These are phyloP conservation scores for Acanthurus leucopareius DNA, from an alignment of 2,797 vertebrate genomes.

Conservation along the genomic window DNA sequence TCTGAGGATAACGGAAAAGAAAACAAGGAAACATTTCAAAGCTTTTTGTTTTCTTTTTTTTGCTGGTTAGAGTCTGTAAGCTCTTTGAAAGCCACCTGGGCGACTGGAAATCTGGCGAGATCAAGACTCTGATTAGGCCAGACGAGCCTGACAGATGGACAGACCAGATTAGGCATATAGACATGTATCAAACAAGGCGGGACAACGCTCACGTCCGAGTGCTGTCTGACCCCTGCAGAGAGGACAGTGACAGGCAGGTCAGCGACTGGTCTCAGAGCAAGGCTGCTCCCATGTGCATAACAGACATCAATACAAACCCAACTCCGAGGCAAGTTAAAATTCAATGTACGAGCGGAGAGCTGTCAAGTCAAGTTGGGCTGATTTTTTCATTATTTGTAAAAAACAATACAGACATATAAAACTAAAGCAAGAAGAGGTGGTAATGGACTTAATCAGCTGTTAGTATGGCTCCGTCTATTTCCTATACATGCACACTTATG, in stretches of 20 bases:
- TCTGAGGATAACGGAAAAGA: conserved; percentile 26
- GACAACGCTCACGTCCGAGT: conserved; percentile 62
- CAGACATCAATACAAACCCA: conserved; percentile 19
- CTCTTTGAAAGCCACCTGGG: conserved; percentile 64
- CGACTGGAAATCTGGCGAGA: conserved; percentile 48
- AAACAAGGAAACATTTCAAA: conserved; percentile 34
- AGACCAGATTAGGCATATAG: conserved; percentile 83
- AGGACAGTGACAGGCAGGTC: conserved; percentile 52
- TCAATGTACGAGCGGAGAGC: not conserved
- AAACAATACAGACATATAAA: not conserved
- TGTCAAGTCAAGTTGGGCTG: not conserved
- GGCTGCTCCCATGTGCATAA: conserved; percentile 13
- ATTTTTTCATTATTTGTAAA: not conserved
- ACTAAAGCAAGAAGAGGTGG: not conserved
- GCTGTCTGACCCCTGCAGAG: conserved; percentile 73
- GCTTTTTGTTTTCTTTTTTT: conserved; percentile 27
- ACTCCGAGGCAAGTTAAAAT: conserved; percentile 15
- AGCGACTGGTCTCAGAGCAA: conserved; percentile 29
- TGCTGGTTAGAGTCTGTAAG: conserved; percentile 31
- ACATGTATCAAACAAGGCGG: conserved; percentile 78
- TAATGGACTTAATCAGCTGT: not conserved
- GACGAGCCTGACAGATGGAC: conserved; percentile 84
- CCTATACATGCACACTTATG: not conserved
- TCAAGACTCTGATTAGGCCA: conserved; percentile 75
- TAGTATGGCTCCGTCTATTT: not conserved